Base-by-base conservation (phyloP, 1,140 invertebrate species). In the Macrobrachium nipponense region DNA sequence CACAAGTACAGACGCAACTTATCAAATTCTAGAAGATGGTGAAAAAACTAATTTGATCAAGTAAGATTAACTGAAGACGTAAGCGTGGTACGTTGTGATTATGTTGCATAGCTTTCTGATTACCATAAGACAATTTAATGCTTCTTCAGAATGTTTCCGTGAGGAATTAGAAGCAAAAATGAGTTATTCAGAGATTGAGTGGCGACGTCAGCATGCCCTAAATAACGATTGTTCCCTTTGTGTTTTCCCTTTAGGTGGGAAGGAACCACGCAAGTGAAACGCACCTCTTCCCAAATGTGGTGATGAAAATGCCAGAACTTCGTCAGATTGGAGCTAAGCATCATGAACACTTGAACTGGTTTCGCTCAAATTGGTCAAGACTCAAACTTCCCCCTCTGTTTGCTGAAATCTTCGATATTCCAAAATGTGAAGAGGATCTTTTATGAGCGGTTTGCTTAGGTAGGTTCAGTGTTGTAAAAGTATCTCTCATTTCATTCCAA, bases 351-450 rank as follows among this genome's bases (percentile, higher is more conserved):
- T 93, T 99, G 87, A 94, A 96, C 90, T 99, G 97, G 97, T 98
- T 97, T 91, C 94, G 97, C 87, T 92, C 94, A 84, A 95, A 98
- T 91, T 93, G 93, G 82, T 95, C 95, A 89, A 93, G 98, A 60
- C 93, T 94, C 86, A 89, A 91, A 77, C 93, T 98, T 89, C 97
- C 97, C 59, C 97, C 97, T 2, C 94, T 99, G 61, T 99, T 98
- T 91, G 96, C 97, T 43, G 98, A 99, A 92, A 98, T 98, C 89
- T 99, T 98, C 91, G 98, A 99, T 93, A 98, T 99, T 93, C 97
- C 97, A 73, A 98, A 97, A 92, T 94, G 94, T 90, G 95, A 96
- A 90, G 95, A 96, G 90, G 94, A 95, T 18, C 76, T 87, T 61
- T 80, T 81, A 80, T 89, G 77, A 87, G 81, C 23, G 62, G 70